These are phyloP conservation scores for Eretmodus cyanostictus DNA, from an alignment of 2,113 vertebrate genomes.

Conservation along the genomic window DNA sequence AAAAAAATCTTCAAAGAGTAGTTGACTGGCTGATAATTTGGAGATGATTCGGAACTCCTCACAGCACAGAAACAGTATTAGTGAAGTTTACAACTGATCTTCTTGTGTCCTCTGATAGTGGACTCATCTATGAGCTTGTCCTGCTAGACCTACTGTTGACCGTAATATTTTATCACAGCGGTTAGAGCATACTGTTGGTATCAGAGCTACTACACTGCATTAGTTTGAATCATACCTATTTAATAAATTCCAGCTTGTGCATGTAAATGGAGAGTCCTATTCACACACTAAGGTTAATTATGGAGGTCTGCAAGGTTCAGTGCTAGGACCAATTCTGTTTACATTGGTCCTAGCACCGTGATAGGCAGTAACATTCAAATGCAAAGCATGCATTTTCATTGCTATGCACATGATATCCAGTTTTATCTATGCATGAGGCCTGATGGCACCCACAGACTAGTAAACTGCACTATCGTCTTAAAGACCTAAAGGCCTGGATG, in stretches of 20 bases:
- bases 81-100: not conserved
- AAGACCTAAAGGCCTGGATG: not conserved
- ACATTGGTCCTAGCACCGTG: not conserved
- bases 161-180: not conserved
- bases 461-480: rapidly evolving
- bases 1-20: not conserved
- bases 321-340: not conserved
- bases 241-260: not conserved
- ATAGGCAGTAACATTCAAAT: not conserved
- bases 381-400: not conserved
- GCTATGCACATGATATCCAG: not conserved
- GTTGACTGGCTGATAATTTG: not conserved
- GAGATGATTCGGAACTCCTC: not conserved
- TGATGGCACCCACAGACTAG: not conserved
- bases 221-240: not conserved
- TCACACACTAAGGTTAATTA: not conserved
- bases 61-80: not conserved
- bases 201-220: not conserved
- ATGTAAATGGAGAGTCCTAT: not conserved
- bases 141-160: not conserved
- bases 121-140: not conserved
- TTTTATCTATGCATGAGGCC: not conserved
- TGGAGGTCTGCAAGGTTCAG: not conserved
- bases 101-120: not conserved
- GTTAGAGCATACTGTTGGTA: not conserved